Evolutionary conservation across 2,888 invertebrate genomes (phyloP), one percentile per base, ranked within the genome.

Genomic region (Cistogaster globosa): DNA sequence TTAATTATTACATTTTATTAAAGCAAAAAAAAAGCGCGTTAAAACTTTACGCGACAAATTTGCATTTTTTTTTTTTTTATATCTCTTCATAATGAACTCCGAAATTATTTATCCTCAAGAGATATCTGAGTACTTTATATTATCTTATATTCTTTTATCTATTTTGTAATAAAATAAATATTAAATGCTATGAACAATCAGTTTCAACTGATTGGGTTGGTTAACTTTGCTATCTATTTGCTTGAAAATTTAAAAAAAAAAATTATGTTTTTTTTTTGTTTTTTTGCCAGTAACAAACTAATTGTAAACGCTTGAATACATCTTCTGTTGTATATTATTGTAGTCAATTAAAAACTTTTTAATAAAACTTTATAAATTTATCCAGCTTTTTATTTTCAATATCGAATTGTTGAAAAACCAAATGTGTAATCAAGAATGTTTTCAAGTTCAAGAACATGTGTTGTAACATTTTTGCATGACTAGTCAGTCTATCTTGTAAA

Each of bases 311-410:
- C 42, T 42, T 12, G 12, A 42, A 12, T 42, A 12, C 42, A 42
- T 42, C 42, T 42, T 42, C 42, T 42, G 11, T 42, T 42, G 12
- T 42, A 12, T 42, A 12, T 32, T 42, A 72, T 81, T 57, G 38
- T 36, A 65, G n/a, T 75, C 63, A 79, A 75, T 75, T 65, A 79
- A 79, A 69, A 79, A 53, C 74, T 69, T 42, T 83, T 32, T 62
- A 60, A 67, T 45, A 58, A 58, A 53, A 4, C 3, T 6, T 4
- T 42, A 69, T 69, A 58, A 51, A 20, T 55, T 42, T 62, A 14
- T 32, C 22, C 22, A 62, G 42, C 57, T 55, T 20, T 69, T 32
- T 69, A 55, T 36, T 26, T 38, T 65, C 6, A 58, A 58, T 79
- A 65, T 60, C 4, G 51, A 32, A 75, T 55, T 53, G 18, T 20